phyloP scores from a whole-genome alignment of 23 tunicate genomes.

The Halocynthia roretzi region DNA sequence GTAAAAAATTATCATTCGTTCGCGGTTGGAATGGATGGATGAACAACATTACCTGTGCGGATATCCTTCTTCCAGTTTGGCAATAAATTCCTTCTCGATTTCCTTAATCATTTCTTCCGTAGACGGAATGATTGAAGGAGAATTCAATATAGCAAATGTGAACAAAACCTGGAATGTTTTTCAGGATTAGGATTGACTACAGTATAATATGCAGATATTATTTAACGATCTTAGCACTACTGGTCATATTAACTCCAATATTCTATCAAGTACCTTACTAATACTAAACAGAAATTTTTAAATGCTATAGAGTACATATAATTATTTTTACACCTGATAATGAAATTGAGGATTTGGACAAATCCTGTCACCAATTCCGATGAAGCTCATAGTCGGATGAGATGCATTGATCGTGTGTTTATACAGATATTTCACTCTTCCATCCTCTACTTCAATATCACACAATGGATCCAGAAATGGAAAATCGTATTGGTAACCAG shows the following conservation, averaged over 20 bases:
- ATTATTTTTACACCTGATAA: slow-evolving; percentile 44
- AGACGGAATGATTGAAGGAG: slow-evolving; percentile 32
- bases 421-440: slow-evolving; percentile 47
- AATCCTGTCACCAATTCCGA: slow-evolving; percentile 38
- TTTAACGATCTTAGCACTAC: background rate
- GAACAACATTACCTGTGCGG: slow-evolving; percentile 20
- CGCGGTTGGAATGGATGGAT: background rate
- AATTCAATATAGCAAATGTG: slow-evolving; percentile 36
- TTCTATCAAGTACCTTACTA: too few relatives aligned
- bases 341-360: slow-evolving; percentile 89
- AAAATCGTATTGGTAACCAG: slow-evolving; percentile 63
- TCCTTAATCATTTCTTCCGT: slow-evolving; percentile 58
- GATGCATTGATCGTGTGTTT: slow-evolving; percentile 60
- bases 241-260: too few relatives aligned
- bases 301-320: background rate
- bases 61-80: slow-evolving; percentile 37
- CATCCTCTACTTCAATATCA: slow-evolving; percentile 11
- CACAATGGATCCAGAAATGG: slow-evolving; percentile 53
- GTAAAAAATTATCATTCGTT: background rate
- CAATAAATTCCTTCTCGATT: slow-evolving; percentile 41
- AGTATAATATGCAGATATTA: too few relatives aligned
- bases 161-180: slow-evolving; percentile 27
- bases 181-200: too few relatives aligned
- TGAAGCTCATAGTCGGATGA: slow-evolving; percentile 53
- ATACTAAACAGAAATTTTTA: background rate